Base-by-base conservation (phyloP, 2,113 vertebrate species). In the Labrus mixtus region DNA sequence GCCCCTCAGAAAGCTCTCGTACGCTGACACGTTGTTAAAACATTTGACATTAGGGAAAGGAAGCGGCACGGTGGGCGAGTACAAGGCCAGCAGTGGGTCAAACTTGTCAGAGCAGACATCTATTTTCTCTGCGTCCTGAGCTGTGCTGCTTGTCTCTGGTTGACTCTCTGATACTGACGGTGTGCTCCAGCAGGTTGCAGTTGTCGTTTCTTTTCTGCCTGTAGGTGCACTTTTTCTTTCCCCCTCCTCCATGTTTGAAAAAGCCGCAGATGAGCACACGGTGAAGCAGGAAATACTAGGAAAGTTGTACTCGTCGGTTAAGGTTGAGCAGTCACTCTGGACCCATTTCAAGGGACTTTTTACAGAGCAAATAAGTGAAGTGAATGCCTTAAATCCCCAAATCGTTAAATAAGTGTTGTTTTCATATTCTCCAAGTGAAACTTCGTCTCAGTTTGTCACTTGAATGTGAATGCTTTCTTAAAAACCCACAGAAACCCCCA, bases 1-100 rank as follows among this genome's bases (percentile, higher is more conserved):
- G 3, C 95, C 92, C 71, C 92, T 95, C 79, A 95, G 80, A 10
- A 97, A 97, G 88, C 95, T 95, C 89, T 97, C 96, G 75, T 98
- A 98, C 58, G 95, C 96, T 0, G 97, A 95, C 66, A 98, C 89
- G 86, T 98, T 98, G 91, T 98, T 97, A 72, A 98, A 97, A 89
- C 95, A 96, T 56, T 92, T 96, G 13, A 96, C 92, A 22, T 95
- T 91, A 0, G 97, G 97, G 60, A 91, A 96, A 2, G 97, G 97
- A 5, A 98, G 88, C 20, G 90, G 90, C 0, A 95, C 93, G 2
- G 80, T n/a, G 0, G 96, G 86, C 0, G 95, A 94, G 72, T 98
- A 98, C 39, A 98, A 76, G 8, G 97, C 97, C 72, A 95, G 62
- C 37, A 97, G 90, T 1, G 97, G 97, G 85, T 98, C 95, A 68